Evolutionary conservation across 2,888 invertebrate species (phyloP), one percentile per base, ranked within the genome.

Genomic region (Dinocampus coccinellae): DNA sequence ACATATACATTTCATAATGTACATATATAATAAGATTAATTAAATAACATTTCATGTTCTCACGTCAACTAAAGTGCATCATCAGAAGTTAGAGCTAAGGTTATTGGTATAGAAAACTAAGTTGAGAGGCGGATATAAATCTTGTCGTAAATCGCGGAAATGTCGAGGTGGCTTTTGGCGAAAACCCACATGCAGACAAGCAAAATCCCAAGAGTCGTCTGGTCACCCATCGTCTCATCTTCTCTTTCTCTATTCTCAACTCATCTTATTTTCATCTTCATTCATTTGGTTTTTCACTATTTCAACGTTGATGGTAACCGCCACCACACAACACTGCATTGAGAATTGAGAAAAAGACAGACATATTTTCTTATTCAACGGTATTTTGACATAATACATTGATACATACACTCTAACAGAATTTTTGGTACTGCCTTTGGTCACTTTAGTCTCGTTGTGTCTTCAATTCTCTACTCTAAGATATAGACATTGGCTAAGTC

Each of bases 131-230:
- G 26, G 4, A 55, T 60, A 67, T 71, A 67, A 66, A 71, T 67
- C 71, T 66, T 34, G 53, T 61, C 52, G 66, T 61, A 71, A 66
- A 66, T 71, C 73, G 72, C 72, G 76, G 77, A 75, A 76, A 77
- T 72, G 73, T 76, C 77, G 71, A 61, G 65, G 47, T 47, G 53
- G 66, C 72, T 55, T 71, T 57, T 72, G 67, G 69, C 74, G 74
- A 73, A 75, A 77, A 77, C 57, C 75, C 69, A 7, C 47, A 47
- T 16, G 47, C 47, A 47, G 16, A 10, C 36, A 10, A 36, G 16
- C 47, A 61, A 63, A 69, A 69, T 60, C 72, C 72, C 72, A 74
- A 63, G 63, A 55, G 69, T 69, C 62, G 33, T 55, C 34, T 36
- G 26, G 34, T 20, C 20, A 16, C 47, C 16, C n/a, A 4, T 29